Conservation (phyloP, 1,140 invertebrate species). For the Drosophila bocqueti region DNA sequence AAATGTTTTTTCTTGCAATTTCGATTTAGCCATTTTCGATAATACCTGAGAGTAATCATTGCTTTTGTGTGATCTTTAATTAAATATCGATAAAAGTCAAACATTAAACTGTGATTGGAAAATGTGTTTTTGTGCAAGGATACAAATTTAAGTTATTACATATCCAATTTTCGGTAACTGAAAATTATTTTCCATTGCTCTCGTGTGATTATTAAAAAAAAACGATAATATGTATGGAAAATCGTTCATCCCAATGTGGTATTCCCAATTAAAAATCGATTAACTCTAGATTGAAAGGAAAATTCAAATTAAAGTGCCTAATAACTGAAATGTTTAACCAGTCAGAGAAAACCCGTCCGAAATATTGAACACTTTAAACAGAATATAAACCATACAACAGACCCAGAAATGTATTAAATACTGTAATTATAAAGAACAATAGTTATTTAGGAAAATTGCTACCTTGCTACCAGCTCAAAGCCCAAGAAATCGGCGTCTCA, state of each 20-base stretch:
- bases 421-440: background rate
- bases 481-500: background rate
- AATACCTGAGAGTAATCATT: background rate
- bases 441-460: background rate
- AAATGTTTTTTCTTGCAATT: background rate
- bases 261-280: background rate
- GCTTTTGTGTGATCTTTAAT: background rate
- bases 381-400: background rate
- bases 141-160: background rate
- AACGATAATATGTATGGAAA: too few relatives aligned
- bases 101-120: background rate
- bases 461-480: background rate
- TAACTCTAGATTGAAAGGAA: background rate
- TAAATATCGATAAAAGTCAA: conserved; percentile 11
- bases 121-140: background rate
- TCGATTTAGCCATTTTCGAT: background rate
- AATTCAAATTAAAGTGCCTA: background rate
- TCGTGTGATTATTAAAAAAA: too few relatives aligned
- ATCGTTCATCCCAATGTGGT: too few relatives aligned
- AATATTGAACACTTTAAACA: background rate
- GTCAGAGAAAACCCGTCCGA: background rate
- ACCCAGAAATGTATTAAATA: background rate
- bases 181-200: too few relatives aligned
- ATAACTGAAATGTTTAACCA: too few relatives aligned
- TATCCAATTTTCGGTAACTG: too few relatives aligned